Conservation (phyloP, 1,140 invertebrate species). For the Pectinophora gossypiella region DNA sequence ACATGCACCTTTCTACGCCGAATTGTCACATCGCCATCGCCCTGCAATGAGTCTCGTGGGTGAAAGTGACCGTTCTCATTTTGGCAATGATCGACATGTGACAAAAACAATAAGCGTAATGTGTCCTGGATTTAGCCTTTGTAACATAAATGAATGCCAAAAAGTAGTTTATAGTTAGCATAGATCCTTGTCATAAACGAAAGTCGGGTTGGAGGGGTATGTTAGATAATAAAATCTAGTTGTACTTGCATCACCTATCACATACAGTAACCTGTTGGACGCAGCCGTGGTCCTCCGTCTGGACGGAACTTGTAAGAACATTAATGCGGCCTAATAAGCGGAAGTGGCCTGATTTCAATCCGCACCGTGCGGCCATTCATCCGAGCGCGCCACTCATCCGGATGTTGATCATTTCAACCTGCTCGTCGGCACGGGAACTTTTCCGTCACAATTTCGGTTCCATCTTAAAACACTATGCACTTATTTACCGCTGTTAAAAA, state of each 20-base stretch:
- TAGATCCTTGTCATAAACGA: too few relatives aligned
- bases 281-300: neutral
- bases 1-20: slow-evolving; percentile 25
- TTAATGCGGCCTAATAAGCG: slow-evolving; percentile 34
- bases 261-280: neutral
- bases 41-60: slow-evolving; percentile 14
- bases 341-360: slow-evolving; percentile 47
- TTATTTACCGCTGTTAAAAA: too few relatives aligned
- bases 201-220: too few relatives aligned
- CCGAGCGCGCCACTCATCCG: slow-evolving; percentile 27
- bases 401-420: slow-evolving; percentile 37
- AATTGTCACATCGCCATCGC: slow-evolving; percentile 26
- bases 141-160: too few relatives aligned
- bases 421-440: slow-evolving; percentile 4
- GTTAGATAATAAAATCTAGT: too few relatives aligned
- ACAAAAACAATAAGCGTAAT: neutral
- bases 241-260: too few relatives aligned
- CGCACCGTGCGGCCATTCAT: slow-evolving; percentile 27
- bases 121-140: neutral
- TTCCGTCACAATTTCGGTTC: neutral
- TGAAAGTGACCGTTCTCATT: neutral
- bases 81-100: neutral
- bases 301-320: slow-evolving; percentile 1
- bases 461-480: neutral
- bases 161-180: too few relatives aligned